Evolutionary conservation across 2,888 invertebrate genomes (phyloP).

Genomic region (Cryptocephalus primarius): DNA sequence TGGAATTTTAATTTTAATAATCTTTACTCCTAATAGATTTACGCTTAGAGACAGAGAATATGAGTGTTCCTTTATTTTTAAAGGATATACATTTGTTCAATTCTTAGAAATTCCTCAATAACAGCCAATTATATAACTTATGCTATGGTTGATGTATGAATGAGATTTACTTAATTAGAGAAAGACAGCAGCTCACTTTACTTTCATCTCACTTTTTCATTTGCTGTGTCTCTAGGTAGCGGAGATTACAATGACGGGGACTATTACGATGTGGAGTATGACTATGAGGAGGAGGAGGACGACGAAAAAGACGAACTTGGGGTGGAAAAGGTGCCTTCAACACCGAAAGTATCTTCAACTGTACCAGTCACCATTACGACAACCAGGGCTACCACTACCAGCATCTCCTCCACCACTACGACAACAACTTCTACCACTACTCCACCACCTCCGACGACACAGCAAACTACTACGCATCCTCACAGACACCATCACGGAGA

Average conservation of each 20-base stretch:
- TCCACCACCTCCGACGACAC: constrained; percentile 10
- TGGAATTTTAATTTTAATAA: too few relatives aligned
- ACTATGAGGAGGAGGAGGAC: constrained; percentile 3
- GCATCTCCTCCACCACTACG: constrained; percentile 14
- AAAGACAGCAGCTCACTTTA: too few relatives aligned
- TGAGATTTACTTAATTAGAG: too few relatives aligned
- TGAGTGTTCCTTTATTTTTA: too few relatives aligned
- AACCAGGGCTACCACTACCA: constrained; percentile 6
- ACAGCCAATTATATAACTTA: too few relatives aligned
- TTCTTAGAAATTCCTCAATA: too few relatives aligned
- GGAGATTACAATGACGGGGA: constrained; percentile 22
- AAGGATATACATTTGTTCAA: too few relatives aligned
- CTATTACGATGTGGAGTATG: not conserved
- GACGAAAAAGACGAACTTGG: not conserved
- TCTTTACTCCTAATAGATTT: too few relatives aligned
- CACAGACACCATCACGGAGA: constrained; percentile 42
- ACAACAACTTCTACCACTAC: constrained; percentile 8
- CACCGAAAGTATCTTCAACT: constrained; percentile 10
- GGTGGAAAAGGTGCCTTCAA: constrained; percentile 3
- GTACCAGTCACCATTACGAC: constrained; percentile 13
- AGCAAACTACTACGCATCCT: constrained; percentile 26
- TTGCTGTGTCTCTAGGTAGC: constrained; percentile 20
- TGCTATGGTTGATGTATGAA: too few relatives aligned
- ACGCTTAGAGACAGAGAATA: too few relatives aligned
- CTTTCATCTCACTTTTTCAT: too few relatives aligned